A percentile compares a stretch with the other conserved stretches of the same genome.
Evolutionary conservation across 2,797 vertebrate species (phyloP).

Genomic region (Spinus pinus): DNA sequence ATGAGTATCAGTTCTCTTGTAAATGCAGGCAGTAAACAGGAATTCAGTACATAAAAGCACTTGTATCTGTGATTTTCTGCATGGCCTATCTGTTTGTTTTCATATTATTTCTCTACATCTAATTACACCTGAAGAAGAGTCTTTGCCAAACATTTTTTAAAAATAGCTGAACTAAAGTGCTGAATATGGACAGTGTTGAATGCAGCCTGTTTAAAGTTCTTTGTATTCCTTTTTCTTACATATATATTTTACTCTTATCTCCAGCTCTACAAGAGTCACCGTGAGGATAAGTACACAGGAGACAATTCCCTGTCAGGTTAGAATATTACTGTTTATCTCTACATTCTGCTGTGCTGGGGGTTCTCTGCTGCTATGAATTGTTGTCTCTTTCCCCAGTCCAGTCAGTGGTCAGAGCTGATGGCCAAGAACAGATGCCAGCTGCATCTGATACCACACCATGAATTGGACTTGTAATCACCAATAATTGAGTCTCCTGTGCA

Average conservation of each 20-base stretch:
- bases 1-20: neutral
- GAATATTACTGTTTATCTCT: conserved; percentile 21
- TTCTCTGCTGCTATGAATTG: neutral
- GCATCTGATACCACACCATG: neutral
- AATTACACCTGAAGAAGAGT: neutral
- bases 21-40: neutral
- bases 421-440: neutral
- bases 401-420: neutral
- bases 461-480: neutral
- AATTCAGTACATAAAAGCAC: neutral
- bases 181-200: neutral
- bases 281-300: conserved; percentile 81
- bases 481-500: neutral
- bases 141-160: neutral
- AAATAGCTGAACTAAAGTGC: neutral
- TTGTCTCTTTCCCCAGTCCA: neutral
- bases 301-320: conserved; percentile 89
- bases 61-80: neutral
- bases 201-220: conserved; percentile 2
- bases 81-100: neutral
- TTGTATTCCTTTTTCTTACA: conserved; percentile 34
- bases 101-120: neutral
- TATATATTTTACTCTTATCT: neutral
- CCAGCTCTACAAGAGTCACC: conserved; percentile 83
- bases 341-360: neutral